Conservation (phyloP, 1,140 invertebrate genomes). For the Bombus pyrosoma region DNA sequence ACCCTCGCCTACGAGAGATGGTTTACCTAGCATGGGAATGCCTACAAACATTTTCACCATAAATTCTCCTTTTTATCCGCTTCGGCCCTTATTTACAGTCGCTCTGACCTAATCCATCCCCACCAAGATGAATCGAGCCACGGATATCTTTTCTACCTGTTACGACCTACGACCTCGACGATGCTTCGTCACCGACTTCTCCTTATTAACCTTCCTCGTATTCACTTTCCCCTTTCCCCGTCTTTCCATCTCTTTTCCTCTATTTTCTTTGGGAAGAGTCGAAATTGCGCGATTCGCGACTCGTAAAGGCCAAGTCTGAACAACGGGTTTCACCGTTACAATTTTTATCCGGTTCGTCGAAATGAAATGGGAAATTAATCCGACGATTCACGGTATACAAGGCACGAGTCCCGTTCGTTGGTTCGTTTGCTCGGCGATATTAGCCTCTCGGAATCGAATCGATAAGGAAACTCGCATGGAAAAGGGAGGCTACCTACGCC, state of each 20-base stretch:
- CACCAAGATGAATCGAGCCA: conserved; percentile 17
- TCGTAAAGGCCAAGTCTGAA: too few relatives aligned
- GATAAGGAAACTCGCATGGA: neutral
- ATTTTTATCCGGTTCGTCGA: too few relatives aligned
- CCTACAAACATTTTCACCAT: conserved; percentile 78
- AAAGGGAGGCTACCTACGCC: conserved; percentile 6
- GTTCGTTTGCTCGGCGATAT: too few relatives aligned
- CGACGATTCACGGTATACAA: too few relatives aligned
- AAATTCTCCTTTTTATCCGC: conserved; percentile 74
- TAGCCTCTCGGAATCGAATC: neutral
- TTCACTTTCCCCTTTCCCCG: too few relatives aligned
- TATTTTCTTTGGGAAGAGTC: too few relatives aligned
- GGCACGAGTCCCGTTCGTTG: too few relatives aligned
- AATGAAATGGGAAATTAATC: too few relatives aligned
- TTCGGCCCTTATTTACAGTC: conserved; percentile 70
- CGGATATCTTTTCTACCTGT: conserved; percentile 58
- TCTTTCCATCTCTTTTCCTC: too few relatives aligned
- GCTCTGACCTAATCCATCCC: conserved; percentile 73
- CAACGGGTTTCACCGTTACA: too few relatives aligned
- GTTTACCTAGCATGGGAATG: conserved; percentile 66
- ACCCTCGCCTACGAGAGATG: conserved; percentile 61
- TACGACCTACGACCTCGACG: conserved; percentile 36
- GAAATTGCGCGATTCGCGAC: too few relatives aligned
- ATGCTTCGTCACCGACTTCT: conserved; percentile 14
- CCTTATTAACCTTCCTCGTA: too few relatives aligned